Percentiles rank a stretch among this genome's conserved stretches.
These are phyloP conservation scores for Bicyclus anynana DNA, from an alignment of 1,140 invertebrate species.

Conservation along the genomic window DNA sequence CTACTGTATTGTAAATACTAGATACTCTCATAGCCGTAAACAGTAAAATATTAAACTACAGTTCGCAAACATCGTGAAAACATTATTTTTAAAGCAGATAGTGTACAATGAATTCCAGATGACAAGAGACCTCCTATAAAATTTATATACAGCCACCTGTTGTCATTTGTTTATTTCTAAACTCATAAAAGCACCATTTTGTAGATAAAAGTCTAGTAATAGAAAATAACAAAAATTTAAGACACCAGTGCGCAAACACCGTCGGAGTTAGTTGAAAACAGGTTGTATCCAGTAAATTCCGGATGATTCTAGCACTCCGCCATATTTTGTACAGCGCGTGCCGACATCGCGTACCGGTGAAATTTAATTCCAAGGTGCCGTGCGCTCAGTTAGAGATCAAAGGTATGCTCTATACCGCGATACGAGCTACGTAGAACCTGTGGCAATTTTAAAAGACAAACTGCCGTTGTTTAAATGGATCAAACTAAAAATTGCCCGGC, in stretches of 20 bases:
- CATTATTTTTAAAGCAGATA: slow-evolving; percentile 21
- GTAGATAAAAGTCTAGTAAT: neutral
- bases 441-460: slow-evolving; percentile 33
- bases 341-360: slow-evolving; percentile 26
- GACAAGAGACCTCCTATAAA: slow-evolving; percentile 10
- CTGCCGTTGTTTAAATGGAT: slow-evolving; percentile 25
- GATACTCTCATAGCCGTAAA: neutral
- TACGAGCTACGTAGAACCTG: slow-evolving; percentile 22
- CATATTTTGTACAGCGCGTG: slow-evolving; percentile 29
- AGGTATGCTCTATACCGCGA: slow-evolving; percentile 25
- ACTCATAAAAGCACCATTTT: neutral
- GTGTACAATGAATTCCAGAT: slow-evolving; percentile 27
- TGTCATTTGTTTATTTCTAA: too few relatives aligned
- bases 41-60: slow-evolving; percentile 12
- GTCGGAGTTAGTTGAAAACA: slow-evolving; percentile 15
- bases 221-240: slow-evolving; percentile 5
- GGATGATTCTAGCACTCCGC: slow-evolving; percentile 24
- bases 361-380: slow-evolving; percentile 32
- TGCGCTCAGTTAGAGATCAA: slow-evolving; percentile 31
- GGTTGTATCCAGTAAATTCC: slow-evolving; percentile 29
- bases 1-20: too few relatives aligned
- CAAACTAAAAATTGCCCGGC: slow-evolving; percentile 16
- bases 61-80: slow-evolving; percentile 2
- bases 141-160: slow-evolving; percentile 14
- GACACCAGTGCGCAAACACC: slow-evolving; percentile 15